A percentile compares a stretch with the other conserved stretches of the same genome.
These are phyloP conservation scores for Ictidomys tridecemlineatus DNA, from an alignment of 2,113 vertebrate species.

Conservation along the genomic window DNA sequence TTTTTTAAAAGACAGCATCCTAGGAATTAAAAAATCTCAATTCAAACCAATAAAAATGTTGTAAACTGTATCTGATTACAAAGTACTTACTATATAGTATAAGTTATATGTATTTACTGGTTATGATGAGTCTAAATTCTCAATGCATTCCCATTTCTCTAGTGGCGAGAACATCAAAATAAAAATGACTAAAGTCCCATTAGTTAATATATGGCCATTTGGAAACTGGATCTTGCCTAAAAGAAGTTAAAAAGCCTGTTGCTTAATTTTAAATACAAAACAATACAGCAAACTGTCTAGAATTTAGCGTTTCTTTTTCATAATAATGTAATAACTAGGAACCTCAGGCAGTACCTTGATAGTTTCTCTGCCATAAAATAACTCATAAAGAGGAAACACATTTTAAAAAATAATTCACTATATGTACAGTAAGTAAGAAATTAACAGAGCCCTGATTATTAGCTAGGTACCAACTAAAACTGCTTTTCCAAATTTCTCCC, in stretches of 20 bases:
- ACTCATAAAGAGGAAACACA: neutral
- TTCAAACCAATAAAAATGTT: slow-evolving; percentile 7
- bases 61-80: neutral
- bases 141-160: neutral
- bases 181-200: neutral
- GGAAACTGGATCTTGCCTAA: neutral
- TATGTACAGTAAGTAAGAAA: neutral
- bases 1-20: neutral
- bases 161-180: neutral
- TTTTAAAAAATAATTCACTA: neutral
- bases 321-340: neutral
- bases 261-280: slow-evolving; percentile 22
- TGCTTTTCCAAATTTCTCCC: neutral
- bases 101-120: neutral
- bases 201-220: neutral
- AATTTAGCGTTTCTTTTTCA: slow-evolving; percentile 25
- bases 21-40: slow-evolving; percentile 20
- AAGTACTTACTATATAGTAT: neutral
- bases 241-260: neutral
- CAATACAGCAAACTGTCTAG: neutral
- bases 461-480: neutral
- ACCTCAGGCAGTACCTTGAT: neutral
- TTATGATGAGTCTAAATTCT: neutral
- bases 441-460: neutral
- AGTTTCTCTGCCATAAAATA: slow-evolving; percentile 9